These are phyloP conservation scores for Perognathus longimembris DNA, from an alignment of 2,113 vertebrate species.

Conservation along the genomic window DNA sequence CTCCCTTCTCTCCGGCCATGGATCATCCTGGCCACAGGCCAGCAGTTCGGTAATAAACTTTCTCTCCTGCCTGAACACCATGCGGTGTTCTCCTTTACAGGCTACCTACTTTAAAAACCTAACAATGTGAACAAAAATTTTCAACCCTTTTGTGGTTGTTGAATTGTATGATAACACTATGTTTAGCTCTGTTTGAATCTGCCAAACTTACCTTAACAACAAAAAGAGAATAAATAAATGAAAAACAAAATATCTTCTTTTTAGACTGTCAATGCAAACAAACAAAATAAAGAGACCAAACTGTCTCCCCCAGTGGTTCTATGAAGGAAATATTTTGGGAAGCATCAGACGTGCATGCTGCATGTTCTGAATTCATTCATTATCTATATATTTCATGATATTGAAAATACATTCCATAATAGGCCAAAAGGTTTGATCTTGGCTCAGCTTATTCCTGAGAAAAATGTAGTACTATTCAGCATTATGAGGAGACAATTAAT, in stretches of 20 bases:
- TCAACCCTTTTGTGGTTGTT: not conserved
- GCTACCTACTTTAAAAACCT: no score
- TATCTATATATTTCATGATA: not conserved
- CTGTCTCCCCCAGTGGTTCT: not conserved
- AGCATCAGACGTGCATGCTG: not conserved
- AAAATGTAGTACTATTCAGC: not conserved
- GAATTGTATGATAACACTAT: not conserved
- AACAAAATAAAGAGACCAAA: not conserved
- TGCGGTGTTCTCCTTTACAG: no score
- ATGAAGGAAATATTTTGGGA: constrained; percentile 3
- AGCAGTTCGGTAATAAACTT: no score
- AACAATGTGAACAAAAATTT: not conserved
- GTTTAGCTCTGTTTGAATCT: not conserved
- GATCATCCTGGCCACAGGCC: no score
- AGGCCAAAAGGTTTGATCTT: not conserved
- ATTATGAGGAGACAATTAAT: not conserved
- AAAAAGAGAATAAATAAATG: no score
- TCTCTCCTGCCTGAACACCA: no score
- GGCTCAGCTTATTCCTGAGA: not conserved
- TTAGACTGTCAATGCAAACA: no score
- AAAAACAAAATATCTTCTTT: no score
- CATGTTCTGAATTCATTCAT: not conserved
- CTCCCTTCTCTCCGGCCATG: no score
- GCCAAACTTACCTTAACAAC: no score
- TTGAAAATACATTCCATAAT: not conserved